Base-by-base conservation (phyloP, 2,797 vertebrate genomes). In the Sebastes miniatus region DNA sequence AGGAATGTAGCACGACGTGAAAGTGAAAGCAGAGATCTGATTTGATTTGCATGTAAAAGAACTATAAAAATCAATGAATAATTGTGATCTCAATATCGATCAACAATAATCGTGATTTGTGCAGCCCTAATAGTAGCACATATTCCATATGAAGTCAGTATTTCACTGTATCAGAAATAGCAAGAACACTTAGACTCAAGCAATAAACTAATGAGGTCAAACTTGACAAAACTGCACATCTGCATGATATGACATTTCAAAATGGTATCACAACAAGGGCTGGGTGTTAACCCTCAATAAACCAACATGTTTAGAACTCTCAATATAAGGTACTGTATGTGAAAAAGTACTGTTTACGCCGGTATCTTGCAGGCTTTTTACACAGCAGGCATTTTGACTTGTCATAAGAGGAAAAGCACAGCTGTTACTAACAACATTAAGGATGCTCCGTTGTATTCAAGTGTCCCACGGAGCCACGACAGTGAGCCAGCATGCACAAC, bases 251-350 rank as follows among this genome's bases (percentile, higher is more conserved):
- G 27, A 58, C 1, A 25, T 34, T 32, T 1, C 3, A 6, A 34
- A 24, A 22, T 32, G 7, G 16, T 56, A 34, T 57, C 5, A 36
- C 27, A 32, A 14, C 10, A 1, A n/a, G 7, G 2, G 7, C 7
- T 1, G 7, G 14, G 7, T 13, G 11, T 67, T 47, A 29, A 47
- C 1, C 25, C 2, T 29, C 27, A 52, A 27, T 27, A 0, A 59
- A 59, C 7, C 0, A 27, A 12, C 12, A 24, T 6, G 56, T 25
- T 14, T 57, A 59, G 8, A 27, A 59, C 8, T 29, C 8, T 52
- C 14, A 9, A 18, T 29, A 18, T 27, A 59, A 16, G 14, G 25
- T 14, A 16, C 39, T 43, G 39, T 16, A 43, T 43, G 39, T 57
- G 0, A 13, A 12, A 57, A 56, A 12, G 22, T 6, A 56, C 5